Conservation (phyloP, 2,888 invertebrate species). For the Amphiduros pacificus region DNA sequence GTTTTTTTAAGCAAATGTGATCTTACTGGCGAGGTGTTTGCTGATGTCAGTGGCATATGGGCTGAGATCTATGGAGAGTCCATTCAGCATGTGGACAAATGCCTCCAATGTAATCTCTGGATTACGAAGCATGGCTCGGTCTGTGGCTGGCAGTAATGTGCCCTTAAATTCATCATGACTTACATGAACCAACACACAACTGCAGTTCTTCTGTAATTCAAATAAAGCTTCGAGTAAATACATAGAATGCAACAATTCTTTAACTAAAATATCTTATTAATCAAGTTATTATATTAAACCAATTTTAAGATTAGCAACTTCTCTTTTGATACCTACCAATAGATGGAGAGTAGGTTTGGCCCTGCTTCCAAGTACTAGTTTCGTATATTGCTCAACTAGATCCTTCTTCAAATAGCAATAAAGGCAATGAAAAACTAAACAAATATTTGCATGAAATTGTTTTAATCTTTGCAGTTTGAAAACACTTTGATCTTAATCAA, state of each 20-base stretch:
- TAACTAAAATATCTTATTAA: too few relatives aligned
- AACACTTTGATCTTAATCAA: too few relatives aligned
- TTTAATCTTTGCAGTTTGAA: too few relatives aligned
- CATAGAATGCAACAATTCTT: too few relatives aligned
- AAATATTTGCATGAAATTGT: too few relatives aligned
- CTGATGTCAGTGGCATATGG: conserved; percentile 77
- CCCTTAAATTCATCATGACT: conserved; percentile 70
- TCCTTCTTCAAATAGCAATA: background rate
- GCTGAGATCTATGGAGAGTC: conserved; percentile 76
- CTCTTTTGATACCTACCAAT: conserved; percentile 34
- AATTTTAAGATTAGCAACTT: too few relatives aligned
- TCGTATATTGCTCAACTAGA: conserved; percentile 17
- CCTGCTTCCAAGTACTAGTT: conserved; percentile 44
- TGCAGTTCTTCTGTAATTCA: conserved; percentile 36
- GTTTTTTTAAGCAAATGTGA: too few relatives aligned
- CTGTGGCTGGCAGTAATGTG: conserved; percentile 73
- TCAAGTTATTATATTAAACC: too few relatives aligned
- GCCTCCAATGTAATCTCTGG: conserved; percentile 81
- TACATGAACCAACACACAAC: conserved; percentile 41
- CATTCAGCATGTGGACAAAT: conserved; percentile 75
- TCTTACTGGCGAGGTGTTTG: conserved; percentile 77
- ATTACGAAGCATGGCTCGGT: conserved; percentile 88
- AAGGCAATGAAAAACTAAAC: conserved; percentile 29
- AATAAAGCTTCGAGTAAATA: background rate
- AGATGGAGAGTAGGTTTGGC: conserved; percentile 38